phyloP scores from a whole-genome alignment of 2,797 vertebrate genomes.

The Diplodus puntazzo region DNA sequence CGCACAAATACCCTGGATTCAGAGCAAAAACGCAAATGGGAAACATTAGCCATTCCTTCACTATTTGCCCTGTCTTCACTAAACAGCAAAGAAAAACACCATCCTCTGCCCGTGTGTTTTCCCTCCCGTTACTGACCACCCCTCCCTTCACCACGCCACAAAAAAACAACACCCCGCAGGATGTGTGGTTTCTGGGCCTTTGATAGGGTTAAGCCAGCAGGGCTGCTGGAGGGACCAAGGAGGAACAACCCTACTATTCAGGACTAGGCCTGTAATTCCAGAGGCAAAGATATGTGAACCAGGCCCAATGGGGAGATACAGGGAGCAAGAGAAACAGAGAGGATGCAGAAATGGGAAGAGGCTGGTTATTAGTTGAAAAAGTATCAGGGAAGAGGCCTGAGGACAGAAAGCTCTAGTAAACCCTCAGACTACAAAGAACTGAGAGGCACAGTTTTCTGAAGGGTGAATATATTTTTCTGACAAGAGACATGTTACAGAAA shows the following conservation, averaged over 20 bases:
- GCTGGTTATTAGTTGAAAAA: conserved; percentile 20
- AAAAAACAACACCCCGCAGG: conserved; percentile 71
- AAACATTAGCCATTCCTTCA: conserved; percentile 57
- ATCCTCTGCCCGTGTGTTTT: conserved; percentile 51
- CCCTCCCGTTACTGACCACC: conserved; percentile 47
- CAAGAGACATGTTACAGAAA: background rate
- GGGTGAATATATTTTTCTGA: background rate
- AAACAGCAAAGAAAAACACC: conserved; percentile 55
- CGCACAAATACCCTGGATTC: conserved; percentile 39
- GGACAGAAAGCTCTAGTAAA: background rate
- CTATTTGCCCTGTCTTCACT: conserved; percentile 47
- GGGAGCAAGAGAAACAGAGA: conserved; percentile 8
- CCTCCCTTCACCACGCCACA: conserved; percentile 41
- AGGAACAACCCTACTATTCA: conserved; percentile 79
- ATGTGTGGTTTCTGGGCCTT: conserved; percentile 74
- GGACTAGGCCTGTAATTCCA: conserved; percentile 72
- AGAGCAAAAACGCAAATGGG: conserved; percentile 51
- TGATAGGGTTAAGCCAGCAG: conserved; percentile 70
- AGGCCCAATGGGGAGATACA: conserved; percentile 43
- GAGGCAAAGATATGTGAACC: conserved; percentile 63
- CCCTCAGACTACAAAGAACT: background rate
- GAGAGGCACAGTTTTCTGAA: background rate
- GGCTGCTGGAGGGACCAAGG: conserved; percentile 60
- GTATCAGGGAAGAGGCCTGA: background rate
- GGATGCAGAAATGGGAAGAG: background rate